Percentiles rank a stretch among this genome's conserved stretches.
phyloP scores from a whole-genome alignment of 1,140 invertebrate genomes.

The Nilaparvata lugens region DNA sequence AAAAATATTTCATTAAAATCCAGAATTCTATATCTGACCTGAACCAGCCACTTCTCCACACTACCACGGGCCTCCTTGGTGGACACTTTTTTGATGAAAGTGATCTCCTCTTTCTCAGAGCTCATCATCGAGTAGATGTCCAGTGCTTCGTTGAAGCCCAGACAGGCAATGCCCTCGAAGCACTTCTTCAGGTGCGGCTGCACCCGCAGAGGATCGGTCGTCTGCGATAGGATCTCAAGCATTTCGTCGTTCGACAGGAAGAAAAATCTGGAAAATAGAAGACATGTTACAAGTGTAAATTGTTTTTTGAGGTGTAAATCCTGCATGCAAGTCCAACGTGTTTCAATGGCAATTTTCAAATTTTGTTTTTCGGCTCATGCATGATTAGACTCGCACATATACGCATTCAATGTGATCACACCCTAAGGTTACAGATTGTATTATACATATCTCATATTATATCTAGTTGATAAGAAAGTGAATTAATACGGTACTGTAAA shows the following conservation, averaged over 20 bases:
- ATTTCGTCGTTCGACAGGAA: constrained; percentile 94
- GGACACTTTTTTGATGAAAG: constrained; percentile 57
- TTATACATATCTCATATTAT: too few species aligned
- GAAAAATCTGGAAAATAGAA: constrained; percentile 61
- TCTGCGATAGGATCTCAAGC: constrained; percentile 88
- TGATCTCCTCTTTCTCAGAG: constrained; percentile 71
- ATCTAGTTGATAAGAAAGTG: too few species aligned
- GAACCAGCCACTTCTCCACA: constrained; percentile 88
- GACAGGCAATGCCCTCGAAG: constrained; percentile 67
- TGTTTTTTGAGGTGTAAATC: not conserved
- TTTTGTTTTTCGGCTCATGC: too few species aligned
- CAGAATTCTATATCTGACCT: constrained; percentile 39
- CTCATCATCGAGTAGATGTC: constrained; percentile 80
- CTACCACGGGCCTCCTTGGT: constrained; percentile 72
- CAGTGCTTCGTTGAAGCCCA: constrained; percentile 64
- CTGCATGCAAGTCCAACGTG: not conserved
- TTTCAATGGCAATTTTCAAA: too few species aligned
- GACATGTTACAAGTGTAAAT: not conserved
- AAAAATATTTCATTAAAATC: too few species aligned
- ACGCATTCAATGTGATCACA: too few species aligned
- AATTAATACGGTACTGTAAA: too few species aligned
- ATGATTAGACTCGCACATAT: too few species aligned
- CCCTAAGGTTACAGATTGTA: too few species aligned
- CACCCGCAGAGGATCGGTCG: constrained; percentile 77
- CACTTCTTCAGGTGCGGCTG: constrained; percentile 90